A percentile compares a stretch with the other conserved stretches of the same genome.
These are phyloP conservation scores for Dichetophora obliterata DNA, from an alignment of 2,888 invertebrate genomes.

Conservation along the genomic window DNA sequence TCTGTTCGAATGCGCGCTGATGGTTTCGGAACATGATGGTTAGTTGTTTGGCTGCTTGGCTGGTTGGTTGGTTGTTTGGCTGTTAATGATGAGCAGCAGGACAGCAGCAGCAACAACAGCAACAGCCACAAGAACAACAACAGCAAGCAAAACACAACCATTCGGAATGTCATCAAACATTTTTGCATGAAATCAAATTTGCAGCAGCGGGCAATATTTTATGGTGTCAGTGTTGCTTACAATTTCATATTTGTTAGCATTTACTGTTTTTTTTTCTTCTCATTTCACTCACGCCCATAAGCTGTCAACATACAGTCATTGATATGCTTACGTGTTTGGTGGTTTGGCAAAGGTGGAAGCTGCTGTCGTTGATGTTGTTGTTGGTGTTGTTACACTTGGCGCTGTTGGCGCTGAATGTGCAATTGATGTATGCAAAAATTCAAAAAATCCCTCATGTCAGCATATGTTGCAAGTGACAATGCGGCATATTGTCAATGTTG, in stretches of 20 bases:
- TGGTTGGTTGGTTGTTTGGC: constrained; percentile 18
- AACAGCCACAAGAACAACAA: not conserved
- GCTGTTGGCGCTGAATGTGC: constrained; percentile 35
- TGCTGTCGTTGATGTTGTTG: constrained; percentile 3
- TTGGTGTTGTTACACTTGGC: constrained; percentile 42
- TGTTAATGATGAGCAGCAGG: constrained; percentile 18
- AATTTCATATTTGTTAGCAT: not conserved
- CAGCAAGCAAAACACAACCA: not conserved
- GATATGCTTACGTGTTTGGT: constrained; percentile 62
- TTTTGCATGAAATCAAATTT: constrained; percentile 40
- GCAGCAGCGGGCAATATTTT: constrained; percentile 13
- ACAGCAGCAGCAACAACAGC: constrained; percentile 1
- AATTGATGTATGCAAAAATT: constrained; percentile 44
- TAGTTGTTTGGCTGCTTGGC: not conserved
- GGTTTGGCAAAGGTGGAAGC: constrained; percentile 40
- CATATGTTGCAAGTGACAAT: constrained; percentile 22
- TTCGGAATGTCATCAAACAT: constrained; percentile 37
- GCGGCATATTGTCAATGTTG: constrained; percentile 11
- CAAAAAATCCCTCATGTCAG: constrained; percentile 18
- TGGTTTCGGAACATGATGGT: constrained; percentile 33
- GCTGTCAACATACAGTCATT: constrained; percentile 52
- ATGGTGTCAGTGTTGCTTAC: constrained; percentile 18
- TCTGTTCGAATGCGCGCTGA: constrained; percentile 54
- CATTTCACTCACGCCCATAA: not conserved
- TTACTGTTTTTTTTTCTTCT: not conserved